Conservation (phyloP, 2,888 invertebrate genomes). For the Mamestra brassicae region DNA sequence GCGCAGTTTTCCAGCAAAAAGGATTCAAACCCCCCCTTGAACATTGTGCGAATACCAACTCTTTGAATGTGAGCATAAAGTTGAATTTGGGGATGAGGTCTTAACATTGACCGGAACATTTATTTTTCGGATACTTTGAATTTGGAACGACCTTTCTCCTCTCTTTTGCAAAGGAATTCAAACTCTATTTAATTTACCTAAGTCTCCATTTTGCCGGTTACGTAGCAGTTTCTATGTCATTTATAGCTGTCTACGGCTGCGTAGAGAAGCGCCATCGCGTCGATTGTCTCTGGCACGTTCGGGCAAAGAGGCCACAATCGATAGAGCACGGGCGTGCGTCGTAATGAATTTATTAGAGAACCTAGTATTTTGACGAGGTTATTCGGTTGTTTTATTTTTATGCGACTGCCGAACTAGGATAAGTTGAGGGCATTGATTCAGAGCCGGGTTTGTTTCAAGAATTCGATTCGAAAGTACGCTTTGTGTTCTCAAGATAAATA, state of each 20-base stretch:
- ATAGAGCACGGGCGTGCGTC: conserved; percentile 90
- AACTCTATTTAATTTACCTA: conserved; percentile 57
- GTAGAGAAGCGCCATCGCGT: conserved; percentile 89
- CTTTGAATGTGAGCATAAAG: conserved; percentile 69
- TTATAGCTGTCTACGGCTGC: conserved; percentile 75
- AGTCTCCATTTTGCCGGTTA: conserved; percentile 54
- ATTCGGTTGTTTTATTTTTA: conserved; percentile 58
- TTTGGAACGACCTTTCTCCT: conserved; percentile 67
- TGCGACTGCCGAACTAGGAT: conserved; percentile 40
- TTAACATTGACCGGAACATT: conserved; percentile 80
- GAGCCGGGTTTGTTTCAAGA: neutral
- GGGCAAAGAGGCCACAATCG: conserved; percentile 89
- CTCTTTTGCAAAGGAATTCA: conserved; percentile 52
- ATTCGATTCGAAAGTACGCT: neutral
- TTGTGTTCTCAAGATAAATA: neutral
- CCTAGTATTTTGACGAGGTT: conserved; percentile 75
- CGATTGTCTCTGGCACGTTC: conserved; percentile 90
- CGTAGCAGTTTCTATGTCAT: conserved; percentile 62
- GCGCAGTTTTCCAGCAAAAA: conserved; percentile 80
- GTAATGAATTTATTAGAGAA: conserved; percentile 90
- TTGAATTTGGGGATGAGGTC: conserved; percentile 71
- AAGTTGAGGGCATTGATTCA: conserved; percentile 26
- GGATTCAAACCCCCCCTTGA: conserved; percentile 73
- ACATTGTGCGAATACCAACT: conserved; percentile 66
- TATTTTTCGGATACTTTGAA: conserved; percentile 77